Conservation (phyloP, 2,113 vertebrate species). For the Phrynosoma platyrhinos region DNA sequence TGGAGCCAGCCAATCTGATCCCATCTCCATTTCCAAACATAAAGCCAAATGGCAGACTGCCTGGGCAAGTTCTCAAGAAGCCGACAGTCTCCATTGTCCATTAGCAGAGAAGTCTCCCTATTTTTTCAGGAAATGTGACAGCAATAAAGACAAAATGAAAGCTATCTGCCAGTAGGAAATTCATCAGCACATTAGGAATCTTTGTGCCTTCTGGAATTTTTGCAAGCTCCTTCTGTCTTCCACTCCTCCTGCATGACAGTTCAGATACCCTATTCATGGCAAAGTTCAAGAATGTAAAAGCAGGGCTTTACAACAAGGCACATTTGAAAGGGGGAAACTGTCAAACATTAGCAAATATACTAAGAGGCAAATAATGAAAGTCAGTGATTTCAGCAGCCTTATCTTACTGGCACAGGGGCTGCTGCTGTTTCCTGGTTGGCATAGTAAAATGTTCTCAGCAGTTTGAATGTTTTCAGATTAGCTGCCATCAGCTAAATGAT, state of each 20-base stretch:
- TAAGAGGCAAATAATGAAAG: constrained; percentile 34
- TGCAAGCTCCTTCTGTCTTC: constrained; percentile 42
- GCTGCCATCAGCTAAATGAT: background rate
- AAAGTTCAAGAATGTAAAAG: constrained; percentile 67
- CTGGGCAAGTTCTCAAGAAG: constrained; percentile 72
- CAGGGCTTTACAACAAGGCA: constrained; percentile 45
- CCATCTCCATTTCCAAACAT: constrained; percentile 75
- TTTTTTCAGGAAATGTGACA: constrained; percentile 75
- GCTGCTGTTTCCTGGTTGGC: constrained; percentile 10
- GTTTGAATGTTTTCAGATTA: background rate
- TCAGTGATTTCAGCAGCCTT: constrained; percentile 15
- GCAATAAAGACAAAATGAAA: constrained; percentile 65
- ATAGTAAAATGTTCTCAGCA: background rate
- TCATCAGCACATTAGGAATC: constrained; percentile 55
- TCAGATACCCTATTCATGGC: constrained; percentile 51
- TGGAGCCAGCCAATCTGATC: constrained; percentile 71
- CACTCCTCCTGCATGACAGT: constrained; percentile 58
- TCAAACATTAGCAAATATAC: constrained; percentile 47
- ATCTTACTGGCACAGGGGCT: background rate
- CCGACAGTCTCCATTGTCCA: constrained; percentile 61
- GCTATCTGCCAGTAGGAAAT: constrained; percentile 64
- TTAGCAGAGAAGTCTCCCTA: constrained; percentile 55
- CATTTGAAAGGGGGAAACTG: constrained; percentile 30
- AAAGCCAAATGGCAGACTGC: constrained; percentile 71
- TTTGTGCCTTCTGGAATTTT: constrained; percentile 57